Conservation (phyloP, 1,140 invertebrate species). For the Ptiloglossa arizonensis region DNA sequence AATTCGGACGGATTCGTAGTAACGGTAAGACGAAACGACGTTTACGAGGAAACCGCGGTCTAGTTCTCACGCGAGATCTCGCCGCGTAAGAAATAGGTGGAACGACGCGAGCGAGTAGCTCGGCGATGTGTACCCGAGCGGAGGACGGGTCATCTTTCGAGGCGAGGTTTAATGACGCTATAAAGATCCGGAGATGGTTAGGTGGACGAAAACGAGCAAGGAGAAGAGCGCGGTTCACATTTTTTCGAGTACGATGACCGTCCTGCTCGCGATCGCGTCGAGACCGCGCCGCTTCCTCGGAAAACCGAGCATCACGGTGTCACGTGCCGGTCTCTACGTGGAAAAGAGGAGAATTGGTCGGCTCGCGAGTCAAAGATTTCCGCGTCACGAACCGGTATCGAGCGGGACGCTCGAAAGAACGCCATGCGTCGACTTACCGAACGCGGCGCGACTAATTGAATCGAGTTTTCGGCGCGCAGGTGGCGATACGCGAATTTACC, state of each 20-base stretch:
- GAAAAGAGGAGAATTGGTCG: too few relatives aligned
- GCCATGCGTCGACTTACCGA: not conserved
- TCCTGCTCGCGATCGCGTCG: constrained; percentile 63
- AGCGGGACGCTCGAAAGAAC: not conserved
- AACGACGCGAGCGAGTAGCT: constrained; percentile 29
- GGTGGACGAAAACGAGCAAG: constrained; percentile 68
- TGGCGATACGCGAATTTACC: constrained; percentile 56
- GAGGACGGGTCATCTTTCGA: constrained; percentile 66
- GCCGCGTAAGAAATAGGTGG: constrained; percentile 27
- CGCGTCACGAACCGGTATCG: too few relatives aligned
- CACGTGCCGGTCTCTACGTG: too few relatives aligned
- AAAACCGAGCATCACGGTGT: not conserved
- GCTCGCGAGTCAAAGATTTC: too few relatives aligned
- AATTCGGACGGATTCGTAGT: constrained; percentile 5
- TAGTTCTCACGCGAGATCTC: constrained; percentile 66
- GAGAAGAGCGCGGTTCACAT: constrained; percentile 57
- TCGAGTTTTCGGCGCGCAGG: constrained; percentile 46
- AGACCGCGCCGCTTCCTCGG: constrained; percentile 38
- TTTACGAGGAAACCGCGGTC: constrained; percentile 54
- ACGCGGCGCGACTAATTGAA: not conserved
- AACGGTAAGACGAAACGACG: constrained; percentile 58
- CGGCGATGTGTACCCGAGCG: constrained; percentile 39
- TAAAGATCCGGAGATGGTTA: constrained; percentile 75
- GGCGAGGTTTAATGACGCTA: constrained; percentile 75
- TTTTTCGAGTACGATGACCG: constrained; percentile 72